Conservation (phyloP, 2,888 invertebrate genomes). For the Amiota mariae region DNA sequence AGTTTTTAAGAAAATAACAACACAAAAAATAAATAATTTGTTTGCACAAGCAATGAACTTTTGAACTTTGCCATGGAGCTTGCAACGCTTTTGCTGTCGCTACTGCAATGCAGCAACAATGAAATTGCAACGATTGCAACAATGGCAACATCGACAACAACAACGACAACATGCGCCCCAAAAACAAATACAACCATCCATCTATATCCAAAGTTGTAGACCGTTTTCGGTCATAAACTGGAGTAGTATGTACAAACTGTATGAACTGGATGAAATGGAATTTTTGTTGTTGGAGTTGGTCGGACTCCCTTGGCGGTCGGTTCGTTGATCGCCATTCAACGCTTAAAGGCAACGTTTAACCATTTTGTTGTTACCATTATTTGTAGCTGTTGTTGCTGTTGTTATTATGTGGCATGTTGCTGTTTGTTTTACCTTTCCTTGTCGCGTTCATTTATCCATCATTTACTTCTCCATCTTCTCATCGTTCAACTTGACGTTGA, state of each 20-base stretch:
- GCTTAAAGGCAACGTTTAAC: slow-evolving; percentile 6
- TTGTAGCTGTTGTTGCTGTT: slow-evolving; percentile 4
- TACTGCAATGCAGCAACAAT: slow-evolving; percentile 38
- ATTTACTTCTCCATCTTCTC: no score
- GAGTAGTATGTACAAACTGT: slow-evolving; percentile 9
- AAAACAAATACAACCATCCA: slow-evolving; percentile 12
- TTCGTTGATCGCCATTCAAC: not conserved
- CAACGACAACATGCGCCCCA: not conserved
- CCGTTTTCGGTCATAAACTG: slow-evolving; percentile 11
- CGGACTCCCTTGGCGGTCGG: slow-evolving; percentile 7
- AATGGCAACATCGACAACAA: not conserved
- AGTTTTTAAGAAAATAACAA: not conserved
- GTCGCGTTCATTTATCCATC: not conserved
- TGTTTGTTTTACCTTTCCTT: slow-evolving; percentile 30
- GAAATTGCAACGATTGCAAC: slow-evolving; percentile 6
- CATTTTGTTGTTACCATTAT: slow-evolving; percentile 24
- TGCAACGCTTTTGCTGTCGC: slow-evolving; percentile 34
- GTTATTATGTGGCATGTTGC: slow-evolving; percentile 26
- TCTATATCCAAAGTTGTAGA: not conserved
- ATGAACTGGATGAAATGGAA: no score
- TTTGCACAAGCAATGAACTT: slow-evolving; percentile 66
- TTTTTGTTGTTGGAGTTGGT: not conserved
- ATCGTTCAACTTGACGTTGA: not conserved
- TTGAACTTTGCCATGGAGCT: slow-evolving; percentile 51
- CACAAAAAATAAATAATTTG: slow-evolving; percentile 61